Conservation (phyloP, 2,113 vertebrate species). For the Tursiops truncatus region DNA sequence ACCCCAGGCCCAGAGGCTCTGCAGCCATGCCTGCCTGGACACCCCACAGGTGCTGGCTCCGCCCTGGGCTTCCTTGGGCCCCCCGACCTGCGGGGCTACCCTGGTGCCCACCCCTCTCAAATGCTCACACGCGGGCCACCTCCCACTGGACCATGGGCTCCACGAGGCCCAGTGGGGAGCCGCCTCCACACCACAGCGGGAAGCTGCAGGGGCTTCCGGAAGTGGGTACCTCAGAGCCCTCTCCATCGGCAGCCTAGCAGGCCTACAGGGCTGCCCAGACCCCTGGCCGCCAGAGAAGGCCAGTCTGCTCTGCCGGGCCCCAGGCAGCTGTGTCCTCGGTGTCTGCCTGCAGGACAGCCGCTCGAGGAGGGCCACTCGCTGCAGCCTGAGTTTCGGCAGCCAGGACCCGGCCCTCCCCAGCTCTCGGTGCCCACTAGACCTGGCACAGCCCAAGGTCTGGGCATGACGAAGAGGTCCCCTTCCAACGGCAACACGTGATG, state of each 20-base stretch:
- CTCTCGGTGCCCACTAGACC: neutral
- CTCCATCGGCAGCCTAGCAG: neutral
- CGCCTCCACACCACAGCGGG: neutral
- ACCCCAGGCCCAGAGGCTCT: neutral
- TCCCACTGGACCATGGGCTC: neutral
- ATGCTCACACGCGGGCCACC: neutral
- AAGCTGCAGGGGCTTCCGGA: neutral
- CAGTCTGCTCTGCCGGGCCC: neutral
- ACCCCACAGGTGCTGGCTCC: accelerated
- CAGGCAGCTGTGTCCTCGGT: accelerated
- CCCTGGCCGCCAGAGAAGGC: neutral
- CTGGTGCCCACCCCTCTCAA: neutral
- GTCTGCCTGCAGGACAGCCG: accelerated
- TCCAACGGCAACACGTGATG: no score
- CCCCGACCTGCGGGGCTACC: neutral
- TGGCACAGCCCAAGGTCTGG: neutral
- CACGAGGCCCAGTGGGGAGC: neutral
- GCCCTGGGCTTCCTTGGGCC: accelerated
- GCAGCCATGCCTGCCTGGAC: neutral
- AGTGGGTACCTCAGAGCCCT: neutral
- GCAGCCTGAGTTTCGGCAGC: neutral
- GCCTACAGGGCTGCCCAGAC: no score
- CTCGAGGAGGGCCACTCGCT: neutral
- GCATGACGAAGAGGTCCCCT: neutral
- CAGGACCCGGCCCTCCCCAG: neutral